Evolutionary conservation across 1,140 invertebrate species (phyloP), one percentile per base, ranked within the genome.

Genomic region (Bombus soroeensis): DNA sequence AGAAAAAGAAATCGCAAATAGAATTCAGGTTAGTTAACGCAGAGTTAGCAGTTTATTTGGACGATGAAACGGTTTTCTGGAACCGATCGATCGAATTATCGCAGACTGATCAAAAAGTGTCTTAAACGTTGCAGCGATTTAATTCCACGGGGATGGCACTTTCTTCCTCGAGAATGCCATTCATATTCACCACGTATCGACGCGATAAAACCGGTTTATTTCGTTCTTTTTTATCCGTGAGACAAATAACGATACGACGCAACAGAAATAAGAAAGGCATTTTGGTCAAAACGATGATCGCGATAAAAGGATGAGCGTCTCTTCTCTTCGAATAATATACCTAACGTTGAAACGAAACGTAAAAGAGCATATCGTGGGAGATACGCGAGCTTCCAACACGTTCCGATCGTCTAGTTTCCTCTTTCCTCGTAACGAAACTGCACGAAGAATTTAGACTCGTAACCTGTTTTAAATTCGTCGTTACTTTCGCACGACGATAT

Each of bases 131-230:
- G 70, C 28, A 4, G 3, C 41, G 32, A 70, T 47, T 80, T 80
- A 37, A 47, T 68, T 80, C 41, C 5, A 9, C n/a, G 62, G 3
- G 57, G 3, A 12, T 59, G 9, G 9, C 28, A 34, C 62, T 32
- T 34, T 57, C 53, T 18, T 18, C 10, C 22, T 8, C 43, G 10
- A 59, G 68, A 72, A 41, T 34, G n/a, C 70, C n/a, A 72, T 83
- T 71, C 64, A 71, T 84, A 76, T 68, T n/a, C 64, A 47, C 28
- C 53, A 70, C 70, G 73, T 32, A 81, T 72, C 78, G 84, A 39
- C 39, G 43, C n/a, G 59, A 83, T 82, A 88, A 76, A 71, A 76
- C 15, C 53, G 66, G 57, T 77, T 71, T 53, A n/a, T 28, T 37
- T 59, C 41, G 2, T 43, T 64, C 34, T 41, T 66, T 25, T 3